Evolutionary conservation across 2,113 vertebrate species (phyloP), one percentile per base, ranked within the genome.

Genomic region (Chloropsis cyanopogon): DNA sequence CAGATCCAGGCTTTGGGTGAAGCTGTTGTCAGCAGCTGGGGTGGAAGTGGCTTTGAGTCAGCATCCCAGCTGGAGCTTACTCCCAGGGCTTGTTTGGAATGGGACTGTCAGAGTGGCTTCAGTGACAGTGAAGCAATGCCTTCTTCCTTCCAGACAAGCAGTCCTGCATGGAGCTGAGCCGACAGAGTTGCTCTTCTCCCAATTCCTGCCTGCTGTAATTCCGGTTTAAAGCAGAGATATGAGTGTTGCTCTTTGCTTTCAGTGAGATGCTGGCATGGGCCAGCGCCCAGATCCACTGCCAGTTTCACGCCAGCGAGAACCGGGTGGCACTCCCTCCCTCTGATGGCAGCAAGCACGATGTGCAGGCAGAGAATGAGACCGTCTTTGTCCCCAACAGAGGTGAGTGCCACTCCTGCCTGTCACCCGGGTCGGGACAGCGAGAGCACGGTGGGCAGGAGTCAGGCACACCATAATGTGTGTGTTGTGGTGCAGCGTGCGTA

Each of bases 241-340:
- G 2, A 46, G 11, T 93, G 31, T 94, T 53, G 11, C 41, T 89
- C 23, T 78, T 73, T 96, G 86, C 52, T 90, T 64, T 29, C 96
- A 99, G 99, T 95, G 99, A 99, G 97, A 99, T 99, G 98, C 96
- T 99, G 93, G 99, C 99, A 0, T 99, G 99, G 99, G 98, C 99
- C 95, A 99, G 99, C 4, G 99, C 99, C 13, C 99, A 99, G 95
- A 99, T 99, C 90, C 99, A 99, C 96, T 99, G 99, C 96, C 99
- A 99, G 97, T 99, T 99, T 82, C 99, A 99, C 2, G 97, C 99
- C 97, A 99, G 99, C 3, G 99, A 99, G 97, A 99, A 97, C 95
- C 98, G 99, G 16, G 99, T 99, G 18, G 98, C 97, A 0, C 97
- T 99, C 28, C 98, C 98, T 66, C 99, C 99, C 1, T 95, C 98